These are phyloP conservation scores for Spisula solida DNA, from an alignment of 2,888 invertebrate species.

Conservation along the genomic window DNA sequence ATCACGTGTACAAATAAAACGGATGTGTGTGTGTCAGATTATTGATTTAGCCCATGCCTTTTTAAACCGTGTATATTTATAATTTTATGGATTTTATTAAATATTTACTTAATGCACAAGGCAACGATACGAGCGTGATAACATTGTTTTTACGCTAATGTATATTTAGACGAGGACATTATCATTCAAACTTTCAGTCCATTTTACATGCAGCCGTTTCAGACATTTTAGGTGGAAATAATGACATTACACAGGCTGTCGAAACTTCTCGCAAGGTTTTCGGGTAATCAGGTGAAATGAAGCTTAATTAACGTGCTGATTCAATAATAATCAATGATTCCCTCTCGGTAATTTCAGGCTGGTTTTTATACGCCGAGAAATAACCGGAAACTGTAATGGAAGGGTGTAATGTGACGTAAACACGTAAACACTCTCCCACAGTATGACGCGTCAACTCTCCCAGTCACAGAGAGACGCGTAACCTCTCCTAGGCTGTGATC, in stretches of 20 bases:
- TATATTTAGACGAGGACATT: neutral
- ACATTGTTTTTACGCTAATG: conserved; percentile 1
- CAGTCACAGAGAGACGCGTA: neutral
- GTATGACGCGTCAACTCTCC: neutral
- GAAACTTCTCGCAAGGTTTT: neutral
- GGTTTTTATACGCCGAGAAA: neutral
- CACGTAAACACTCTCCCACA: too few relatives aligned
- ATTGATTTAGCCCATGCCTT: conserved; percentile 1
- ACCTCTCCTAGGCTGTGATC: neutral
- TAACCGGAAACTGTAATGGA: conserved; percentile 11
- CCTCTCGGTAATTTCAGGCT: neutral
- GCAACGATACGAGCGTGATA: neutral
- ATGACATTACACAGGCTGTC: neutral
- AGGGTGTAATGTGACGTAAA: neutral
- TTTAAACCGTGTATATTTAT: neutral
- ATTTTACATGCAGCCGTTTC: neutral
- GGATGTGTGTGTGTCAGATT: neutral
- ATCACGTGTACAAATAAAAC: neutral
- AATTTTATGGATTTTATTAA: neutral
- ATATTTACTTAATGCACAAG: conserved; percentile 6
- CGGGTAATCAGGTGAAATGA: neutral
- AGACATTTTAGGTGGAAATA: neutral
- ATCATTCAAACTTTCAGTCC: neutral
- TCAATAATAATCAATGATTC: neutral
- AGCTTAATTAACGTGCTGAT: neutral